These are phyloP conservation scores for Trissoscelio sp. DNA, from an alignment of 2,888 invertebrate genomes.

Conservation along the genomic window DNA sequence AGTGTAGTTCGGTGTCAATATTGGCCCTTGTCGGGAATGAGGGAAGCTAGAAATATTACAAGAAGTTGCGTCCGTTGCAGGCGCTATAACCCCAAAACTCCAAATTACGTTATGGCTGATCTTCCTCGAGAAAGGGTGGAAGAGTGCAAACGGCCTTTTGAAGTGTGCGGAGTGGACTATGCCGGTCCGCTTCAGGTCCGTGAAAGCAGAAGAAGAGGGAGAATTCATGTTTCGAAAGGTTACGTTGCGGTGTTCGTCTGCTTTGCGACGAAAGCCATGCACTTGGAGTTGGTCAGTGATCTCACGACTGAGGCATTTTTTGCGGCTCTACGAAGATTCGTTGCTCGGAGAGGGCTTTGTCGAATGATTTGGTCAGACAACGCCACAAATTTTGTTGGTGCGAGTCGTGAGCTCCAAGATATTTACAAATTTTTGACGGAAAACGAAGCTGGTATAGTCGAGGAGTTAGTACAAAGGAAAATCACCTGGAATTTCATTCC, in stretches of 20 bases:
- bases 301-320: slow-evolving; percentile 61
- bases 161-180: background rate
- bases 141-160: background rate
- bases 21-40: background rate
- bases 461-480: background rate
- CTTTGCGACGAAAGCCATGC: background rate
- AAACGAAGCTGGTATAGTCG: too few relatives aligned
- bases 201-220: background rate
- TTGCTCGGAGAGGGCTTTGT: slow-evolving; percentile 7
- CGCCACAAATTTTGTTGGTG: slow-evolving; percentile 64
- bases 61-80: background rate
- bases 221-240: too few relatives aligned
- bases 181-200: background rate
- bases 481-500: slow-evolving; percentile 67
- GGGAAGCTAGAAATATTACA: background rate
- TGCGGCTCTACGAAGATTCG: slow-evolving; percentile 49
- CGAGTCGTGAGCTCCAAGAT: background rate
- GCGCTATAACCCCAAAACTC: background rate
- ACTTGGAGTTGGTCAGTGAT: slow-evolving; percentile 60
- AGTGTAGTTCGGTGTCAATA: background rate
- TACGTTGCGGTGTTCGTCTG: background rate
- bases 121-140: background rate
- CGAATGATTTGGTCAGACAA: slow-evolving; percentile 53
- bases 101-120: background rate
- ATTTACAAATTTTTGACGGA: too few relatives aligned